phyloP scores from a whole-genome alignment of 2,113 vertebrate genomes.

The Atrichornis clamosus region DNA sequence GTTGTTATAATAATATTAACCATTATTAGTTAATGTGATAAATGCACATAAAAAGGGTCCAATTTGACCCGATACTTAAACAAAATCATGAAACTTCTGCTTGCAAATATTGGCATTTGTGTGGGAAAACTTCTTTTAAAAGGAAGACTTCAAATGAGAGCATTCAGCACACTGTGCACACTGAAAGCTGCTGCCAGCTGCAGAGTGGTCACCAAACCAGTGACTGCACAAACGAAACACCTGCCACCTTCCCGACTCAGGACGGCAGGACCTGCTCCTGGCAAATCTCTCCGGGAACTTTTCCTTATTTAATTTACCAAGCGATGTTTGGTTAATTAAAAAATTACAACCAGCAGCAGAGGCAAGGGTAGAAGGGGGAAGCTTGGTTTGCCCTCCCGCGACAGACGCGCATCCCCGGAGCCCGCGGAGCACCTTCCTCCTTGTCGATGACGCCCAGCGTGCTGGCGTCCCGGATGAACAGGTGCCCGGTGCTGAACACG shows the following conservation, averaged over 20 bases:
- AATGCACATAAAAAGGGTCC: neutral
- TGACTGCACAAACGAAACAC: neutral
- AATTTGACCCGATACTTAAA: neutral
- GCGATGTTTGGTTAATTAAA: neutral
- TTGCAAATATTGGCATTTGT: neutral
- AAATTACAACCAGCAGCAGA: neutral
- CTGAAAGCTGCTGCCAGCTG: neutral
- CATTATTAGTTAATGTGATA: neutral
- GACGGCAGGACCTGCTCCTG: neutral
- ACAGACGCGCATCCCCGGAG: constrained; percentile 11
- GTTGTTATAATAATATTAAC: neutral
- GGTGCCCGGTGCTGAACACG: constrained; percentile 76
- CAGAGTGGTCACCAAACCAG: neutral
- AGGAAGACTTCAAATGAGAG: neutral
- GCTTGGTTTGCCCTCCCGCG: neutral
- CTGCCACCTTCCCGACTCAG: fast-evolving
- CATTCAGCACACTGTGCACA: fast-evolving
- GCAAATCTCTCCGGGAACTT: neutral
- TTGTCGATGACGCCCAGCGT: constrained; percentile 82
- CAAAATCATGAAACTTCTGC: neutral
- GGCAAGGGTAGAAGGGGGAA: neutral
- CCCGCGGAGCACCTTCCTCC: constrained; percentile 78
- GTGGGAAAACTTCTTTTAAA: neutral
- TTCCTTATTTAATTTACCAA: neutral
- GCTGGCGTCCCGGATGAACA: constrained; percentile 84